Conservation (phyloP, 2,888 invertebrate genomes). For the Dicycla oo region DNA sequence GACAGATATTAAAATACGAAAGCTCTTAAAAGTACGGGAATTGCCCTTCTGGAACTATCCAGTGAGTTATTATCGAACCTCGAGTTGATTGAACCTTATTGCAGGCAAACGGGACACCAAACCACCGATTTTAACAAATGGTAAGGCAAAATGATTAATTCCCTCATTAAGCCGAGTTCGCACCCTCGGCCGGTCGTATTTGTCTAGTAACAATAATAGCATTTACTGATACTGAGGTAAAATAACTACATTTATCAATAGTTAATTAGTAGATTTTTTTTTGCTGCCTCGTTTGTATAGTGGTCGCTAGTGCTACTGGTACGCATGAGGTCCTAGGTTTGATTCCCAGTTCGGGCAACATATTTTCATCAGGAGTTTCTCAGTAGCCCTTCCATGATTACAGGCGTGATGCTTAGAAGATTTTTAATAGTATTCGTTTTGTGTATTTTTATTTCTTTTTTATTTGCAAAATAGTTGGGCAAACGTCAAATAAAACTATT, state of each 20-base stretch:
- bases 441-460: too few relatives aligned
- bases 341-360: neutral
- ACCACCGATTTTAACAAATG: conserved; percentile 19
- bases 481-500: too few relatives aligned
- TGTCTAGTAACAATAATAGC: conserved; percentile 74
- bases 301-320: neutral
- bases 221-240: conserved; percentile 59
- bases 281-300: neutral
- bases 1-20: too few relatives aligned
- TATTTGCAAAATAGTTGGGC: too few relatives aligned
- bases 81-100: too few relatives aligned
- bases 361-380: neutral
- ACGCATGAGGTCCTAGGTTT: neutral
- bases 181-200: conserved; percentile 63
- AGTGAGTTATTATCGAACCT: neutral
- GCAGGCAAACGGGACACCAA: neutral
- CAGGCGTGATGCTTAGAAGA: too few relatives aligned
- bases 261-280: neutral
- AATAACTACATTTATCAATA: neutral
- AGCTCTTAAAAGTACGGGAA: too few relatives aligned
- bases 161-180: conserved; percentile 70
- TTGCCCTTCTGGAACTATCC: neutral
- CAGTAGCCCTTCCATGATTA: too few relatives aligned
- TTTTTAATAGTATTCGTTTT: too few relatives aligned
- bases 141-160: conserved; percentile 73